Evolutionary conservation across 2,888 invertebrate genomes (phyloP).

Genomic region (Melolontha melolontha): DNA sequence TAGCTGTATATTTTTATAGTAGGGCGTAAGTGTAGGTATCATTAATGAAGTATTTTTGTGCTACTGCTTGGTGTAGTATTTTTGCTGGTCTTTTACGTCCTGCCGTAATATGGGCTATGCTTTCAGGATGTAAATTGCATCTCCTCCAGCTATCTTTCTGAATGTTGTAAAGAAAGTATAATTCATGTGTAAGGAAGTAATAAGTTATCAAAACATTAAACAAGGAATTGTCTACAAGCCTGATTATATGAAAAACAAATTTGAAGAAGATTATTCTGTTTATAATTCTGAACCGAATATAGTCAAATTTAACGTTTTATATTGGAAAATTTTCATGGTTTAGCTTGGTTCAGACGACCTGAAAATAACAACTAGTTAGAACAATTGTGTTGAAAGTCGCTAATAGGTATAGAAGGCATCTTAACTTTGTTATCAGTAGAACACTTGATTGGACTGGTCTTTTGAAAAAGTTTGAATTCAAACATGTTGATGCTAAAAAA

Average conservation of each 20-base stretch:
- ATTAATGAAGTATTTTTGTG: too few relatives aligned
- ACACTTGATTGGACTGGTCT: conserved; percentile 8
- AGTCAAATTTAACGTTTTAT: conserved; percentile 20
- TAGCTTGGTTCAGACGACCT: conserved; percentile 22
- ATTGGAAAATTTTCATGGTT: conserved; percentile 25
- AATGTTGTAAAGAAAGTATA: too few relatives aligned
- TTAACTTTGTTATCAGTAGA: conserved; percentile 31
- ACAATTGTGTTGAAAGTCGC: conserved; percentile 10
- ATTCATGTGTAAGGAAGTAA: conserved; percentile 6
- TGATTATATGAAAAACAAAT: conserved; percentile 32
- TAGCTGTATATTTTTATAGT: too few relatives aligned
- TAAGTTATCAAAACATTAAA: conserved; percentile 18
- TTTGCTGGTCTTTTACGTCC: too few relatives aligned
- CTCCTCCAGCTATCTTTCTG: too few relatives aligned
- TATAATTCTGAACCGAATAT: conserved; percentile 19
- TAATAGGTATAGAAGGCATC: background rate
- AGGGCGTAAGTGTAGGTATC: too few relatives aligned
- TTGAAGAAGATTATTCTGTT: conserved; percentile 24
- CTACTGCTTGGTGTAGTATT: too few relatives aligned
- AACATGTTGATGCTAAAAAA: background rate
- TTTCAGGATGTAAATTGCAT: too few relatives aligned
- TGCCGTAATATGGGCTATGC: too few relatives aligned
- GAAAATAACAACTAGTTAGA: conserved; percentile 22
- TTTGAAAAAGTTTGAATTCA: conserved; percentile 8
- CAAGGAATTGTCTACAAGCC: conserved; percentile 32